Evolutionary conservation across 1,140 invertebrate species (phyloP).

Genomic region (Lepidurus apus): DNA sequence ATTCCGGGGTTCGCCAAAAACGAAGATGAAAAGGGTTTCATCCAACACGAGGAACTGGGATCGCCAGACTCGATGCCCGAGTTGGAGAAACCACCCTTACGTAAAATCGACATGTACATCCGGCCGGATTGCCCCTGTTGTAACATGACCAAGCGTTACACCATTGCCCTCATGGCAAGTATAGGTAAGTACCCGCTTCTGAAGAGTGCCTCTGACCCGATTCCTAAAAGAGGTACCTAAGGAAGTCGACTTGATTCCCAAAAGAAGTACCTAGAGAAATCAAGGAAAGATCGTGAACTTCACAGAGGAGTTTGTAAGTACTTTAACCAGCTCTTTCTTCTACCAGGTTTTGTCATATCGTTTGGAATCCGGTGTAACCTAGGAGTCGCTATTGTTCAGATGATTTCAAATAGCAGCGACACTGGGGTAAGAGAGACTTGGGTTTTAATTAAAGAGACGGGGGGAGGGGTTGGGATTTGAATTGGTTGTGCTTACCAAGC

Average conservation of each 20-base stretch:
- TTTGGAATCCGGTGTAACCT: conserved; percentile 95
- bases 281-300: conserved; percentile 18
- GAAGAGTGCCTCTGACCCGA: neutral
- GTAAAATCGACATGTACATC: conserved; percentile 81
- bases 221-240: neutral
- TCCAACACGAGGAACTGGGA: conserved; percentile 37
- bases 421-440: conserved; percentile 39
- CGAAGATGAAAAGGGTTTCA: conserved; percentile 40
- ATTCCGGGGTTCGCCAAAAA: conserved; percentile 35
- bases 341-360: conserved; percentile 77
- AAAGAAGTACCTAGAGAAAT: neutral
- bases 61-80: conserved; percentile 40
- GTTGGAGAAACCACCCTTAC: conserved; percentile 65
- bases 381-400: conserved; percentile 86
- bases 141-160: conserved; percentile 73
- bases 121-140: conserved; percentile 77
- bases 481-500: neutral
- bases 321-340: conserved; percentile 28
- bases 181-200: conserved; percentile 52
- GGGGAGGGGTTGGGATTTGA: neutral
- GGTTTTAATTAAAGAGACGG: neutral
- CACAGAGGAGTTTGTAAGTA: neutral
- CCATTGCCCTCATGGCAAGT: conserved; percentile 76
- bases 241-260: neutral
- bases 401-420: conserved; percentile 51